Evolutionary conservation across 2,888 invertebrate genomes (phyloP).

Genomic region (Napeogenes sylphis): DNA sequence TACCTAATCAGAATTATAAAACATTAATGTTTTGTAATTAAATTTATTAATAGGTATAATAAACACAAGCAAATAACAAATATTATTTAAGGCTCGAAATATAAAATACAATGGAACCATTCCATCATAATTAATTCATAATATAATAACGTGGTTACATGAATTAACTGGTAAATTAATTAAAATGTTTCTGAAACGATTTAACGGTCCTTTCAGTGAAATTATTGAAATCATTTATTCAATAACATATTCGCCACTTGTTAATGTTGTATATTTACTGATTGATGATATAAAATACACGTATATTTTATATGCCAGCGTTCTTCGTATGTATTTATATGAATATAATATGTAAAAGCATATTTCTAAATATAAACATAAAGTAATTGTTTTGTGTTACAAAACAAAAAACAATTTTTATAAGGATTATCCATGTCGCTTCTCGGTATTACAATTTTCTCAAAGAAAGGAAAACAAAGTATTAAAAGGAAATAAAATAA

Average conservation of each 20-base stretch:
- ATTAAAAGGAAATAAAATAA: conserved; percentile 9
- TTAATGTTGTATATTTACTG: conserved; percentile 33
- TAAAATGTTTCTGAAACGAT: conserved; percentile 3
- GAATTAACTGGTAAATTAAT: conserved; percentile 28
- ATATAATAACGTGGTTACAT: conserved; percentile 5
- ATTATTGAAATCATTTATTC: conserved; percentile 15
- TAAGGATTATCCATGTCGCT: neutral
- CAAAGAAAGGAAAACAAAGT: neutral
- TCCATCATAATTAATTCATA: conserved; percentile 2
- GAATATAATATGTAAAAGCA: neutral
- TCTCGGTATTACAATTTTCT: neutral
- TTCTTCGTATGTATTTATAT: neutral
- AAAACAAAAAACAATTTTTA: neutral
- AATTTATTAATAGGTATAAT: neutral
- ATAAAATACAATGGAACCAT: conserved; percentile 4
- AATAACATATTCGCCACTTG: conserved; percentile 17
- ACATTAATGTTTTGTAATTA: neutral
- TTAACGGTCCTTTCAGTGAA: conserved; percentile 7
- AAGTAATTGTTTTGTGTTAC: neutral
- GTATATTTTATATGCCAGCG: neutral
- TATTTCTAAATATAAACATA: neutral
- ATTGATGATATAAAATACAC: neutral
- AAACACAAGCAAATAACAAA: neutral
- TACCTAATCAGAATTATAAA: too few species aligned
- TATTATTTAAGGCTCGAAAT: neutral